phyloP scores from a whole-genome alignment of 2,113 vertebrate genomes.

The Nipponia nippon region DNA sequence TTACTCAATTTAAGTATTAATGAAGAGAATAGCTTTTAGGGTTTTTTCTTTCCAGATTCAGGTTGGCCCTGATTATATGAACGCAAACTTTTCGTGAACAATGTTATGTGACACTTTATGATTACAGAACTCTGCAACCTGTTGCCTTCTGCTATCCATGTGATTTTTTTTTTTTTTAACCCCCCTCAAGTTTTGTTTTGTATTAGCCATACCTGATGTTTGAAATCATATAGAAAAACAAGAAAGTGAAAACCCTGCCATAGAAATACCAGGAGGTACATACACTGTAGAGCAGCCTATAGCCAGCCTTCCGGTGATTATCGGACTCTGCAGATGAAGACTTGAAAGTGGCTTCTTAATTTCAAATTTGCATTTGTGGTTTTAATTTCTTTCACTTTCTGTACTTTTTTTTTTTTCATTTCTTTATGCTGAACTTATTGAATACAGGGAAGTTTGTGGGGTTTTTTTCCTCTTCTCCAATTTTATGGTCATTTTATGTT shows the following conservation, averaged over 20 bases:
- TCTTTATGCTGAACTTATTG: neutral
- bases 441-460: neutral
- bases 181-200: neutral
- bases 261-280: neutral
- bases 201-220: neutral
- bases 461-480: neutral
- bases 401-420: accelerated
- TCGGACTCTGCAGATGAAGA: neutral
- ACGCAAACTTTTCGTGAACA: accelerated
- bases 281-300: neutral
- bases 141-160: neutral
- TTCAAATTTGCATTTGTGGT: neutral
- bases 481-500: neutral
- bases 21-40: neutral
- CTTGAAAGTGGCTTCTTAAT: neutral
- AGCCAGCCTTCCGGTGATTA: neutral
- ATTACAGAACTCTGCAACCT: neutral
- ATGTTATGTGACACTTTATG: neutral
- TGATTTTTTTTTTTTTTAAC: too few species aligned
- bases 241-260: neutral
- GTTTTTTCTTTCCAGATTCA: neutral
- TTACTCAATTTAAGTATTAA: slow-evolving; percentile 18
- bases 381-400: neutral
- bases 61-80: neutral
- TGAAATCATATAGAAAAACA: neutral